These are phyloP conservation scores for Aradophagus sp. DNA, from an alignment of 1,140 invertebrate species.

Conservation along the genomic window DNA sequence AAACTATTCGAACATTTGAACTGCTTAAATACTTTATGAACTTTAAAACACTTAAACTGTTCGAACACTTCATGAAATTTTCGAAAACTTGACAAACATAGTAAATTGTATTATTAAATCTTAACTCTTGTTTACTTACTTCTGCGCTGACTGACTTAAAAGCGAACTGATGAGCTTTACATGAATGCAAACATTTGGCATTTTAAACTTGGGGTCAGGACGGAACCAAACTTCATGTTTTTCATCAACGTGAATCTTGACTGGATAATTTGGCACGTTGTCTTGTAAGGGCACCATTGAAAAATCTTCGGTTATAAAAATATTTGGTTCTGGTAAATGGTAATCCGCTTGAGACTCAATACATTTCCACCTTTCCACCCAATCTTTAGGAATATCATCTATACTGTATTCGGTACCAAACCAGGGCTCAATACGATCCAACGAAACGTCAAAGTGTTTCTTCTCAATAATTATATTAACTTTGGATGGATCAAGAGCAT, in stretches of 20 bases:
- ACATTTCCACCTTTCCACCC: conserved; percentile 77
- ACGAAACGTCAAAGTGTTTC: conserved; percentile 74
- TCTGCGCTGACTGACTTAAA: conserved; percentile 8
- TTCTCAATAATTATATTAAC: conserved; percentile 85
- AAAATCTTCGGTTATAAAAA: conserved; percentile 89
- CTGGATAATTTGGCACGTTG: conserved; percentile 76
- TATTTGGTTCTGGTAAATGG: conserved; percentile 85
- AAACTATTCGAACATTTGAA: too few species aligned
- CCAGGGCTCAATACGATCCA: conserved; percentile 82
- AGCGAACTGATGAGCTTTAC: conserved; percentile 11
- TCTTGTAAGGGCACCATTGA: conserved; percentile 75
- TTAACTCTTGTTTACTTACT: too few species aligned
- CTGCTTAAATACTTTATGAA: too few species aligned
- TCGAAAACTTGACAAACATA: too few species aligned
- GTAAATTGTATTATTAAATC: too few species aligned
- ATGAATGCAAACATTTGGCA: conserved; percentile 84
- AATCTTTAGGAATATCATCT: conserved; percentile 71
- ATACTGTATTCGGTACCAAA: conserved; percentile 81
- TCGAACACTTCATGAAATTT: background rate
- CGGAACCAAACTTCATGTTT: conserved; percentile 89
- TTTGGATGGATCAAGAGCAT: conserved; percentile 80
- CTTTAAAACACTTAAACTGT: too few species aligned
- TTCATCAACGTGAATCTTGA: conserved; percentile 78
- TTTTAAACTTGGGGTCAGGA: conserved; percentile 87
- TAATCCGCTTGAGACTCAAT: conserved; percentile 77